Base-by-base conservation (phyloP, 30 jellyfish, hydroid and myxozoan genomes). In the Aurelia sp. region DNA sequence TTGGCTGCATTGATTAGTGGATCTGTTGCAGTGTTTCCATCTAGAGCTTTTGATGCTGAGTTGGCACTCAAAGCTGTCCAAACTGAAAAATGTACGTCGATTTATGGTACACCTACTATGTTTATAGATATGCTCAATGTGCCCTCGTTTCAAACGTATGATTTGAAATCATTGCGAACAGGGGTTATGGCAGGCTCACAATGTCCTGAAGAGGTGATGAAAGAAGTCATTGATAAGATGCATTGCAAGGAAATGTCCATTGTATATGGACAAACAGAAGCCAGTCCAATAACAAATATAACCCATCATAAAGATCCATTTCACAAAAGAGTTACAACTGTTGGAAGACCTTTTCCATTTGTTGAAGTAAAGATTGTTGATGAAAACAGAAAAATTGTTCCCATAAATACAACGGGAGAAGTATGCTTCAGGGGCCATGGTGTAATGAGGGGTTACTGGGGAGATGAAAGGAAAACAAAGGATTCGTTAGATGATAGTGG, bases 21-120 rank as follows among this genome's bases (percentile, higher is more conserved):
- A 0, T 81, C 92, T 18, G 86, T 97, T 13, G 95, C 90, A 13
- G 92, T 94, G 41, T 94, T 63, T 70, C 99, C 99, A n/a, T 66
- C 89, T 15, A 89, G 97, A 51, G 96, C 97, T 6, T 94, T 94
- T 40, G 41, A 94, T 78, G 95, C 97, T 0, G 89, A 67, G 13
- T 17, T 53, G 15, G 82, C 97, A 11, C 55, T 94, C 76, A 82
- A 85, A 44, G 96, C 99, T 10, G 79, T 94, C 3, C 92, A 89
- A 27, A 30, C 38, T 9, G 99, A 94, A 68, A 93, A 91, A 74
- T 84, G 97, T 74, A 94, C 99, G 5, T 69, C 99, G 16, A 67
- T 94, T n/a, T 94, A 94, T 89, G 99, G 99, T 38, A 94, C 99
- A 3, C 99, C 99, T 19, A 96, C 97, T 33, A 94, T 94, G 99